phyloP scores from a whole-genome alignment of 1,140 invertebrate genomes.

The Scylla paramamosain region DNA sequence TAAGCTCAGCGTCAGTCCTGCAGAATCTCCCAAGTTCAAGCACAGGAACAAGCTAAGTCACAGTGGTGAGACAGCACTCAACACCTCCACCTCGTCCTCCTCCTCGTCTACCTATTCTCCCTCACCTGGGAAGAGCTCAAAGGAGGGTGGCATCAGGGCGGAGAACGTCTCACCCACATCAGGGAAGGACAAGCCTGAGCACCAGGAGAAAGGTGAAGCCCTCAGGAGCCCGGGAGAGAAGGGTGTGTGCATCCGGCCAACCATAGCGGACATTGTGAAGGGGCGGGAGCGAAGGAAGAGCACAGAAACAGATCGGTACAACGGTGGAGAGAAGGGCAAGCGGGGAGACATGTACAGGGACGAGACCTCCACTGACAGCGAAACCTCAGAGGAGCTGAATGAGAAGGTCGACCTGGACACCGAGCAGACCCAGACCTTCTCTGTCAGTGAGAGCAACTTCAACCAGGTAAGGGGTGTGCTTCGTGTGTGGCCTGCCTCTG shows the following conservation, averaged over 20 bases:
- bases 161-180: neutral
- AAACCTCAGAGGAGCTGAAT: conserved; percentile 75
- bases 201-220: neutral
- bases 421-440: conserved; percentile 77
- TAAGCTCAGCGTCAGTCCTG: neutral
- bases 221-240: conserved; percentile 46
- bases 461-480: conserved; percentile 65
- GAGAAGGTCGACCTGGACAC: conserved; percentile 76
- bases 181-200: neutral
- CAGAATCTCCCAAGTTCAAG: conserved; percentile 33
- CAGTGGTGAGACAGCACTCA: neutral
- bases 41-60: conserved; percentile 18
- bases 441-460: conserved; percentile 75
- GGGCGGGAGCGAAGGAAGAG: conserved; percentile 76
- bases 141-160: conserved; percentile 25
- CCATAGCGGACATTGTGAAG: conserved; percentile 77
- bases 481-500: neutral
- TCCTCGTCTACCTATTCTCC: neutral
- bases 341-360: conserved; percentile 60
- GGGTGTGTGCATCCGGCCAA: conserved; percentile 61
- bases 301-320: conserved; percentile 71
- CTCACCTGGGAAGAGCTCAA: neutral
- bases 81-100: neutral
- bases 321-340: conserved; percentile 66
- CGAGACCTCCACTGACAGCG: conserved; percentile 74